Evolutionary conservation across 1,140 invertebrate species (phyloP).

Genomic region (Platyscapa corneri): DNA sequence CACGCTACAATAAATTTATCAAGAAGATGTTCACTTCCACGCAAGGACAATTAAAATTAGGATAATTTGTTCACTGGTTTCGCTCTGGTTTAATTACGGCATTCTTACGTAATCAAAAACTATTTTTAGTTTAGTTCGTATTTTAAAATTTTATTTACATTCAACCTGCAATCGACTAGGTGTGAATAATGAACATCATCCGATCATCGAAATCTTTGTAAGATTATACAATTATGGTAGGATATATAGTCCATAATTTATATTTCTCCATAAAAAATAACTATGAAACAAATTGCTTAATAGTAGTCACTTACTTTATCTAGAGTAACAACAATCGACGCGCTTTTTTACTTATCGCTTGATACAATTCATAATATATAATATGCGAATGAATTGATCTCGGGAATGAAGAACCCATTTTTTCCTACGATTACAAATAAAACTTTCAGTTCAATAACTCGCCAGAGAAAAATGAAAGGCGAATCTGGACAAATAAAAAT

Average conservation of each 20-base stretch:
- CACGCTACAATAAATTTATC: not conserved
- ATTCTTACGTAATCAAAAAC: conserved; percentile 57
- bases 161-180: conserved; percentile 50
- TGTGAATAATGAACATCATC: conserved; percentile 48
- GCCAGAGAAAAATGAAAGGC: not conserved
- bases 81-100: conserved; percentile 11
- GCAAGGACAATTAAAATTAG: conserved; percentile 28
- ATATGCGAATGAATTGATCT: not conserved
- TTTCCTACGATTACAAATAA: conserved; percentile 21
- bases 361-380: conserved; percentile 25
- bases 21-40: not conserved
- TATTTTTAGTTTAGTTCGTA: conserved; percentile 43
- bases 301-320: conserved; percentile 52
- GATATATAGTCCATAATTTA: conserved; percentile 51
- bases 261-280: conserved; percentile 57
- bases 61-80: conserved; percentile 24
- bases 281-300: conserved; percentile 57
- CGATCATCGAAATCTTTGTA: conserved; percentile 52
- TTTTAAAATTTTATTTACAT: conserved; percentile 62
- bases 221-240: conserved; percentile 39
- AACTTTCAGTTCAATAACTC: conserved; percentile 15
- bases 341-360: not conserved
- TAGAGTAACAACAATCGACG: conserved; percentile 55
- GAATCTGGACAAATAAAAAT: conserved; percentile 18
- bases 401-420: not conserved